A percentile compares a stretch with the other conserved stretches of the same genome.
Conservation (phyloP, 2,797 vertebrate species). For the Thaleichthys pacificus region DNA sequence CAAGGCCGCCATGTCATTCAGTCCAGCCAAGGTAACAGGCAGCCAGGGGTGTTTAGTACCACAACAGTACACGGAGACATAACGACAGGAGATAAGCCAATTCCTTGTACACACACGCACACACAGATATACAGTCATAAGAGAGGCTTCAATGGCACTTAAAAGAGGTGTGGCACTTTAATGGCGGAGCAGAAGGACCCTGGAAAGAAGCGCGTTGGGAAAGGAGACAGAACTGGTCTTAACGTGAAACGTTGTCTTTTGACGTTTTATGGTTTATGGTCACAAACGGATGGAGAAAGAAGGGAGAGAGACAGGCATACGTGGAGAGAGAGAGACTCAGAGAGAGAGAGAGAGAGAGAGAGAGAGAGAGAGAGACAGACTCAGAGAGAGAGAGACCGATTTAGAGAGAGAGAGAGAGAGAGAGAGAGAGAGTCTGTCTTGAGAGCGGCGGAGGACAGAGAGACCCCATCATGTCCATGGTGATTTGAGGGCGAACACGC, state of each 20-base stretch:
- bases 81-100: slow-evolving; percentile 14
- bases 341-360: not conserved
- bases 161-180: too few relatives aligned
- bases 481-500: not conserved
- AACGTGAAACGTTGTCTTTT: too few relatives aligned
- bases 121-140: slow-evolving; percentile 22
- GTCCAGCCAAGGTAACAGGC: slow-evolving; percentile 11
- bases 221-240: too few relatives aligned
- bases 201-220: too few relatives aligned
- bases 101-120: slow-evolving; percentile 6
- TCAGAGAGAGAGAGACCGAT: not conserved
- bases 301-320: too few relatives aligned
- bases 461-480: not conserved
- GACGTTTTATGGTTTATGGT: too few relatives aligned
- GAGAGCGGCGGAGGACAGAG: not conserved
- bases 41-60: slow-evolving; percentile 36
- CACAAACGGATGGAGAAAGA: too few relatives aligned
- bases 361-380: slow-evolving; percentile 24
- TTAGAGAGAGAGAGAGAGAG: slow-evolving; percentile 17
- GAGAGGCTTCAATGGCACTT: too few relatives aligned
- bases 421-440: not conserved
- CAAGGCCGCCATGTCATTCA: slow-evolving; percentile 7
- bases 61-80: slow-evolving; percentile 44
- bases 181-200: too few relatives aligned
- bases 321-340: not conserved